Evolutionary conservation across 1,140 invertebrate genomes (phyloP).

Genomic region (Alviniconcha marisindica): DNA sequence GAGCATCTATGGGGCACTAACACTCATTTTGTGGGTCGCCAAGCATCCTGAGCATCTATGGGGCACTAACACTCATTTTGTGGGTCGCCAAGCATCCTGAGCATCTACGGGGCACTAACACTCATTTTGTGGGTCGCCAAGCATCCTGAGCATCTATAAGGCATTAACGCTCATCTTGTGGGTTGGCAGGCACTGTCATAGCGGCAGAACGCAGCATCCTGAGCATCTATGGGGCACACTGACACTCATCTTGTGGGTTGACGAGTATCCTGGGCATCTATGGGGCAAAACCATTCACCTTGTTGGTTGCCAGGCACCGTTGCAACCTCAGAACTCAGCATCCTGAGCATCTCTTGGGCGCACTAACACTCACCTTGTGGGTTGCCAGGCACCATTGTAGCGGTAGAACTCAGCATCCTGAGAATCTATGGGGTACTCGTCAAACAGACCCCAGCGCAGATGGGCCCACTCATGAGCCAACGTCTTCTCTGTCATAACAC

Average conservation of each 20-base stretch:
- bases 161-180: too few species aligned
- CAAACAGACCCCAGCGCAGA: constrained; percentile 67
- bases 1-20: too few species aligned
- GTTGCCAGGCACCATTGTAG: constrained; percentile 55
- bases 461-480: constrained; percentile 68
- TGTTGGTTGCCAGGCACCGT: constrained; percentile 47
- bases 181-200: constrained; percentile 38
- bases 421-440: constrained; percentile 60
- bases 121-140: background rate
- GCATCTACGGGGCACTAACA: too few species aligned
- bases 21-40: too few species aligned
- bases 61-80: too few species aligned
- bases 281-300: constrained; percentile 51
- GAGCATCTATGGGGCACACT: too few species aligned
- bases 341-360: constrained; percentile 37
- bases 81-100: too few species aligned
- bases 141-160: too few species aligned
- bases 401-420: constrained; percentile 55
- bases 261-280: constrained; percentile 50
- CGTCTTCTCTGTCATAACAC: constrained; percentile 56
- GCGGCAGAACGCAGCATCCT: constrained; percentile 44
- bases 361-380: constrained; percentile 57
- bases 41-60: too few species aligned
- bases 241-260: constrained; percentile 53
- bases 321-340: constrained; percentile 36